phyloP scores from a whole-genome alignment of 2,113 vertebrate genomes.

The Planiliza haematocheilus region DNA sequence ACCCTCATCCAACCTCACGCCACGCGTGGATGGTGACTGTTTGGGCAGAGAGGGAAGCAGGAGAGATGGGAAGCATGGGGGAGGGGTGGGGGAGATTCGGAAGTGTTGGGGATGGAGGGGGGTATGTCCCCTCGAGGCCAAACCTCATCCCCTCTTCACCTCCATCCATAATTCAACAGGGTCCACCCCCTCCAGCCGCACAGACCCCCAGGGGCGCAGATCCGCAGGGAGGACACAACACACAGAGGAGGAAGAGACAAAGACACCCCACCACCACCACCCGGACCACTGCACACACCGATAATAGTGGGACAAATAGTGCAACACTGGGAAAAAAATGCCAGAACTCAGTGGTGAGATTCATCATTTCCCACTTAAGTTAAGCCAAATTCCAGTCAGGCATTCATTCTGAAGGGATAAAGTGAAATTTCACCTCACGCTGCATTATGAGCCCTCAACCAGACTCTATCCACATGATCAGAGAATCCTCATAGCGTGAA shows the following conservation, averaged over 20 bases:
- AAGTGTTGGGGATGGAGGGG: constrained; percentile 53
- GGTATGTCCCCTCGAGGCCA: constrained; percentile 70
- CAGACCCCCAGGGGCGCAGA: constrained; percentile 57
- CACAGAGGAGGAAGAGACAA: constrained; percentile 50
- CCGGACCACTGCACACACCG: background rate
- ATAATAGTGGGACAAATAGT: constrained; percentile 30
- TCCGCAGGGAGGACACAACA: constrained; percentile 66
- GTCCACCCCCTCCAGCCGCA: constrained; percentile 24
- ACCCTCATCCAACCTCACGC: constrained; percentile 75
- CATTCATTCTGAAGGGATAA: constrained; percentile 5
- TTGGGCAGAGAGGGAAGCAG: constrained; percentile 48
- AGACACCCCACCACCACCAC: constrained; percentile 21
- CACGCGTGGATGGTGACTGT: constrained; percentile 73
- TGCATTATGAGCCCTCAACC: constrained; percentile 4
- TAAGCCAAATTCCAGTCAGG: constrained; percentile 3
- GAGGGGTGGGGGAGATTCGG: constrained; percentile 28
- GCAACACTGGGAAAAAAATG: constrained; percentile 10
- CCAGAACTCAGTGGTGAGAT: constrained; percentile 15
- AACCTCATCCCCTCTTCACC: constrained; percentile 80
- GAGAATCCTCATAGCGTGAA: constrained; percentile 20
- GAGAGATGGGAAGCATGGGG: constrained; percentile 25
- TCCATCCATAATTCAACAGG: constrained; percentile 85
- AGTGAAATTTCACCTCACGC: constrained; percentile 1
- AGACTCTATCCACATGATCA: constrained; percentile 4
- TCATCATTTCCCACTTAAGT: constrained; percentile 7